These are phyloP conservation scores for Apeira syringaria DNA, from an alignment of 2,888 invertebrate genomes.

Conservation along the genomic window DNA sequence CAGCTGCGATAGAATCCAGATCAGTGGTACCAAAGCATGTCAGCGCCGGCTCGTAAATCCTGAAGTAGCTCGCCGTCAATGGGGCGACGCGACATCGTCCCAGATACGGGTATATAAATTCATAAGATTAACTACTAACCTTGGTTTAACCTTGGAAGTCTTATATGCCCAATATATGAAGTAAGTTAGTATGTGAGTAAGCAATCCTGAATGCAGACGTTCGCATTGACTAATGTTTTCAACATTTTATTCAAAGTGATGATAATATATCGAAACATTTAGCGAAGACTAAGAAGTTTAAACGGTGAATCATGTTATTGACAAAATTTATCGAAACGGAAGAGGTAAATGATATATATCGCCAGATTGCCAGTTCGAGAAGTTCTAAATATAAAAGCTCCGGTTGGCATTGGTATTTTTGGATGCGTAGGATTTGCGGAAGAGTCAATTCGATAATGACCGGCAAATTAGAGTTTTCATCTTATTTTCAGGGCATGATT, in stretches of 20 bases:
- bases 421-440: conserved; percentile 18
- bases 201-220: too few species aligned
- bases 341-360: conserved; percentile 12
- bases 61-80: too few species aligned
- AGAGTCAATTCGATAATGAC: conserved; percentile 12
- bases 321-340: conserved; percentile 15
- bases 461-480: conserved; percentile 1
- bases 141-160: too few species aligned
- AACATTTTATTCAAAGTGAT: conserved; percentile 1
- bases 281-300: conserved; percentile 2
- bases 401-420: conserved; percentile 6
- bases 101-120: too few species aligned
- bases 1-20: conserved; percentile 2
- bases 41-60: neutral
- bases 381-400: conserved; percentile 7
- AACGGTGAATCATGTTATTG: conserved; percentile 13
- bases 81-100: too few species aligned
- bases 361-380: conserved; percentile 8
- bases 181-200: too few species aligned
- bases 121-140: too few species aligned
- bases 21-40: neutral
- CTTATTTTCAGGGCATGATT: too few species aligned
- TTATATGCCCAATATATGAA: too few species aligned
- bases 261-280: too few species aligned
- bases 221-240: conserved; percentile 2